Evolutionary conservation across 2,888 invertebrate species (phyloP), one percentile per base, ranked within the genome.

Genomic region (Cerceris ruficornis): DNA sequence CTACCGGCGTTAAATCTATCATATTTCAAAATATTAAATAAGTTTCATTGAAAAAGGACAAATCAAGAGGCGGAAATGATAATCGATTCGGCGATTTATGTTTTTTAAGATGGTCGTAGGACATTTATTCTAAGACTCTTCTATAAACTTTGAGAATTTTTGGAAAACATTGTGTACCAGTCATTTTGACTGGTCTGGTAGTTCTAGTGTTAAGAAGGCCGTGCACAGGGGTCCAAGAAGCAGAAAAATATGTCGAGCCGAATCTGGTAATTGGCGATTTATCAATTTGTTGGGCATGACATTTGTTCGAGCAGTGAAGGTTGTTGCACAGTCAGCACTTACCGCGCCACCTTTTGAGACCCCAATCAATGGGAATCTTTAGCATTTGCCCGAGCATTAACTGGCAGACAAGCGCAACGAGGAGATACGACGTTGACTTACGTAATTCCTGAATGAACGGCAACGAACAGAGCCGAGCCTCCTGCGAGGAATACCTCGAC

Each of bases 401-500:
- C 73, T 81, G 64, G 69, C 60, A 64, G 79, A 85, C 81, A 83
- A 83, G 71, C 73, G 64, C 67, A 78, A 79, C 75, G 71, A 83
- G 73, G 57, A 76, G 71, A 69, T 69, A 62, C 75, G 76, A 78
- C 62, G 59, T 66, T 73, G 50, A 73, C 74, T 85, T 86, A 80
- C 82, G 84, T 85, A 81, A 86, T 86, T 85, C 70, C 41, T 50
- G 65, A 83, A 80, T 49, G 67, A 80, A 80, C 43, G 65, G 43
- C 67, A 69, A 50, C 60, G 82, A 67, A 73, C 64, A 50, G 43
- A 43, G 2, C 28, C 55, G 50, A 54, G 28, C 39, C 43, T 8
- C 39, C 41, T 57, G 13, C 17, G 43, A 64, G 50, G 46, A 69
- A 68, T 46, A 8, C 43, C n/a, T 39, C 1, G 11, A 64, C 58